These are phyloP conservation scores for Mechanitis messenoides DNA, from an alignment of 2,888 invertebrate species.

Conservation along the genomic window DNA sequence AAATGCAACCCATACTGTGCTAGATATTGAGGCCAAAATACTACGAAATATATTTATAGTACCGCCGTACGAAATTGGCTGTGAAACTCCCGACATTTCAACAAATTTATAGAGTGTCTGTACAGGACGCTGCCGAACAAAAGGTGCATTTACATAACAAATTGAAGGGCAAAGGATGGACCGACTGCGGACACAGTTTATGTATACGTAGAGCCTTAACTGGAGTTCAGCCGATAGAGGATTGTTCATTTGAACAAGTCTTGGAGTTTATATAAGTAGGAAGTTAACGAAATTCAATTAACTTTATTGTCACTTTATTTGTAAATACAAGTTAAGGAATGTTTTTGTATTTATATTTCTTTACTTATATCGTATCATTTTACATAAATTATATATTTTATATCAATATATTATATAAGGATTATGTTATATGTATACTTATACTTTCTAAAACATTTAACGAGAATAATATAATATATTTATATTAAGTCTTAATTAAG, in stretches of 20 bases:
- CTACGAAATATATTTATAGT: slow-evolving; percentile 4
- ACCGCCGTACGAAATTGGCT: slow-evolving; percentile 29
- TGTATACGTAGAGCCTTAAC: slow-evolving; percentile 7
- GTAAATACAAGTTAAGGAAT: neutral
- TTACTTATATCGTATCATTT: neutral
- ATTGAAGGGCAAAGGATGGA: slow-evolving; percentile 64
- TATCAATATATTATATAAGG: too few species aligned
- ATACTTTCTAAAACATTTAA: too few species aligned
- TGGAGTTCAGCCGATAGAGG: slow-evolving; percentile 12
- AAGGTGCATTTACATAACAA: slow-evolving; percentile 74
- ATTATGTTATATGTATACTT: too few species aligned
- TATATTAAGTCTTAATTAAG: too few species aligned
- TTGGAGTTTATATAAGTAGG: slow-evolving; percentile 1
- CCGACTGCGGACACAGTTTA: slow-evolving; percentile 23
- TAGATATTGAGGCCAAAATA: neutral
- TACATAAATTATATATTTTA: too few species aligned
- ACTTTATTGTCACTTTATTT: slow-evolving; percentile 1
- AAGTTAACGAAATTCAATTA: neutral
- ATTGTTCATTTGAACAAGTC: slow-evolving; percentile 10
- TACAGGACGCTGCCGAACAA: slow-evolving; percentile 51
- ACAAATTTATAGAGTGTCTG: slow-evolving; percentile 38
- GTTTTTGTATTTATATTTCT: neutral
- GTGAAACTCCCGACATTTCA: slow-evolving; percentile 32
- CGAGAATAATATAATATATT: too few species aligned
- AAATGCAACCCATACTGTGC: neutral